Percentiles rank a stretch among this genome's conserved stretches.
Evolutionary conservation across 2,888 invertebrate genomes (phyloP).

Genomic region (Disparrhopalites patrizii): DNA sequence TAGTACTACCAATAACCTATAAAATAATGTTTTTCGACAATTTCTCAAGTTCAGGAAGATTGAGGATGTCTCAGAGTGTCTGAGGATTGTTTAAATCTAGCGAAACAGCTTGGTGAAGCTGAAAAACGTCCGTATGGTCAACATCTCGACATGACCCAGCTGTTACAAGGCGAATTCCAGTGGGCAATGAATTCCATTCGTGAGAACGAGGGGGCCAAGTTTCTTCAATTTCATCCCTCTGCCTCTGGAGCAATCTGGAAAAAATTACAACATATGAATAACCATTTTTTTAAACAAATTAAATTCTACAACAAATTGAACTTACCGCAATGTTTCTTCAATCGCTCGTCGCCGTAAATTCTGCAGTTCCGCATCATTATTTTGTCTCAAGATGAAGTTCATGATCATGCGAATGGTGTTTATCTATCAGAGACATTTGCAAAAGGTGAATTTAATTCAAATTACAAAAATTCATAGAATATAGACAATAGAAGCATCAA

Average conservation of each 20-base stretch:
- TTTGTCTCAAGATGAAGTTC: slow-evolving; percentile 61
- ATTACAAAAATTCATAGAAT: neutral
- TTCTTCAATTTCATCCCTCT: slow-evolving; percentile 33
- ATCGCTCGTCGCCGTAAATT: slow-evolving; percentile 20
- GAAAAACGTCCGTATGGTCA: slow-evolving; percentile 4
- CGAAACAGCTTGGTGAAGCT: slow-evolving; percentile 1
- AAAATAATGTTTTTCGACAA: too few relatives aligned
- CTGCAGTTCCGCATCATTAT: slow-evolving; percentile 48
- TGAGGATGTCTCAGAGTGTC: too few relatives aligned
- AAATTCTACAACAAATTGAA: neutral
- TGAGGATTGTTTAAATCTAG: neutral
- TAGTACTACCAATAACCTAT: too few relatives aligned
- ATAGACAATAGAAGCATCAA: slow-evolving; percentile 35
- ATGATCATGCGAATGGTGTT: slow-evolving; percentile 70
- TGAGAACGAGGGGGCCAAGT: slow-evolving; percentile 36
- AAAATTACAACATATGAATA: neutral
- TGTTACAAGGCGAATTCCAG: neutral
- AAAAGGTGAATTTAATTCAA: neutral
- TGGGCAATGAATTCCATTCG: slow-evolving; percentile 28
- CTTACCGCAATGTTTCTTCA: slow-evolving; percentile 26
- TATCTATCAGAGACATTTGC: slow-evolving; percentile 56
- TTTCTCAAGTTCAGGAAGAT: too few relatives aligned
- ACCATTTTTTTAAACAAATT: neutral
- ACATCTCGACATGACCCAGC: neutral
- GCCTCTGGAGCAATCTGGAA: slow-evolving; percentile 31